A percentile compares a stretch with the other conserved stretches of the same genome.
phyloP scores from a whole-genome alignment of 2,113 vertebrate genomes.

The Dasyurus viverrinus region DNA sequence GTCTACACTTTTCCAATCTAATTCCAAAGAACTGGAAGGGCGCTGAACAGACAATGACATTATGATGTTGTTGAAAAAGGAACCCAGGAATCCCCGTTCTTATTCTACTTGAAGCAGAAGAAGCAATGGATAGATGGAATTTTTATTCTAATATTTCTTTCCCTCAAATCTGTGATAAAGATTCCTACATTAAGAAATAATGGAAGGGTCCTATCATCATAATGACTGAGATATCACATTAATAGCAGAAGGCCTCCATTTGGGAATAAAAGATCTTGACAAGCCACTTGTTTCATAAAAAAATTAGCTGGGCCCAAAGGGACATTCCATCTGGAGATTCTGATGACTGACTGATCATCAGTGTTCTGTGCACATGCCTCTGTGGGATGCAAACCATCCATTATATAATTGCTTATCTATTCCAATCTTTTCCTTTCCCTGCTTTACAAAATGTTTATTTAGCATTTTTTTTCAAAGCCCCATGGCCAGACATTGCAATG shows the following conservation, averaged over 20 bases:
- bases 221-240: slow-evolving; percentile 32
- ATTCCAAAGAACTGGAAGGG: background rate
- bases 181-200: slow-evolving; percentile 7
- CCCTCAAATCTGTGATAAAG: background rate
- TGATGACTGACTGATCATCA: background rate
- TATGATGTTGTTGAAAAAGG: background rate
- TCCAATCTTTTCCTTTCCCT: background rate
- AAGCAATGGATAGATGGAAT: slow-evolving; percentile 8
- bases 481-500: background rate
- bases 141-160: background rate
- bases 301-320: slow-evolving; percentile 29
- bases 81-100: background rate
- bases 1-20: background rate
- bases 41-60: background rate
- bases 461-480: background rate
- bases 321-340: slow-evolving; percentile 20
- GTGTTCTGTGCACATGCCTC: background rate
- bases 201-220: background rate
- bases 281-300: slow-evolving; percentile 39
- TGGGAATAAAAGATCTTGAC: slow-evolving; percentile 42
- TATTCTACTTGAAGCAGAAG: slow-evolving; percentile 19
- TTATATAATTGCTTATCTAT: background rate
- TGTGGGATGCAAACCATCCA: slow-evolving; percentile 3
- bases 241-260: slow-evolving; percentile 29
- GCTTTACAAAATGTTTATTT: background rate